Conservation (phyloP, 2,113 vertebrate genomes). For the Acanthisitta chloris region DNA sequence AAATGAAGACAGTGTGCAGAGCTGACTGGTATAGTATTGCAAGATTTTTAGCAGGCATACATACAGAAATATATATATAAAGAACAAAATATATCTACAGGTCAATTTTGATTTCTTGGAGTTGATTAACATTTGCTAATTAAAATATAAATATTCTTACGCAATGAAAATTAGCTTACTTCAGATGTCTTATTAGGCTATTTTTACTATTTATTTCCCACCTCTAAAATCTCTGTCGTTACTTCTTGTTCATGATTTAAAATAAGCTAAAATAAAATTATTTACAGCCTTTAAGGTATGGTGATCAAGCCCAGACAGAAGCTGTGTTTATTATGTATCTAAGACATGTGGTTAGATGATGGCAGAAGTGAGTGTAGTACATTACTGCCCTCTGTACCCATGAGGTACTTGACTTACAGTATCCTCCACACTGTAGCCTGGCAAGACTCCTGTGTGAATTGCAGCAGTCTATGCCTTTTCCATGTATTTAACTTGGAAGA, state of each 20-base stretch:
- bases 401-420: neutral
- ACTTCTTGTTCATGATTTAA: neutral
- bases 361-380: neutral
- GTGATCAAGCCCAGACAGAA: neutral
- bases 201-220: neutral
- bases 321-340: neutral
- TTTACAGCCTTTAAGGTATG: neutral
- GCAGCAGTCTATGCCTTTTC: neutral
- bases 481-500: conserved; percentile 18
- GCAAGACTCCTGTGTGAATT: neutral
- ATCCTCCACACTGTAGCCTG: neutral
- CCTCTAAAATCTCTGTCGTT: neutral
- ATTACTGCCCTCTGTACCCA: neutral
- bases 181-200: neutral
- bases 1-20: neutral
- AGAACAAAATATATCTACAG: neutral
- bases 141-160: neutral
- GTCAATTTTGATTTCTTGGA: neutral
- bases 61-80: neutral
- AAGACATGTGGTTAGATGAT: neutral
- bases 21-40: neutral
- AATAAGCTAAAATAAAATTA: neutral
- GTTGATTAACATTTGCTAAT: neutral
- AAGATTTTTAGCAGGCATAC: neutral
- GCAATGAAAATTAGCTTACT: neutral